phyloP scores from a whole-genome alignment of 2,888 invertebrate species.

The Chloroclysta siterata region DNA sequence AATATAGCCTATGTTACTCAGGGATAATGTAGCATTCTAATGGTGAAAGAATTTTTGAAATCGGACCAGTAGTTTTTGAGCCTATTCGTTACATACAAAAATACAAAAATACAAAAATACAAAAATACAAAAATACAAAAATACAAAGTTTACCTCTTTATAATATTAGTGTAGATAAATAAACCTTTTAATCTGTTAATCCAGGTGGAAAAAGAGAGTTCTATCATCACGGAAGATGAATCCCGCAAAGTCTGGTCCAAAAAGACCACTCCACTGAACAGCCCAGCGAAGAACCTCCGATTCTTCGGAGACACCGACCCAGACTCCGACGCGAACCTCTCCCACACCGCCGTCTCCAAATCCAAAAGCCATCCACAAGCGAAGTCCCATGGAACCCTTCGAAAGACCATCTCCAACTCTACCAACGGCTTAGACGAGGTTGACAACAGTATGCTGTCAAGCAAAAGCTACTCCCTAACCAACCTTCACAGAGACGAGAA shows the following conservation, averaged over 20 bases:
- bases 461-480: conserved; percentile 75
- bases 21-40: too few species aligned
- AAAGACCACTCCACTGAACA: conserved; percentile 65
- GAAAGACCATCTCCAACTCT: conserved; percentile 77
- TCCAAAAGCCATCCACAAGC: conserved; percentile 60
- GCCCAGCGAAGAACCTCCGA: conserved; percentile 89
- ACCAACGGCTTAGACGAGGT: conserved; percentile 77
- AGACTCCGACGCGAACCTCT: conserved; percentile 87
- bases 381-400: conserved; percentile 61
- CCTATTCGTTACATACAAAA: too few species aligned
- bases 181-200: conserved; percentile 7
- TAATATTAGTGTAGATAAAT: too few species aligned
- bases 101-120: too few species aligned
- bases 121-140: too few species aligned
- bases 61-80: too few species aligned
- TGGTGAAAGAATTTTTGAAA: too few species aligned
- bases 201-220: conserved; percentile 78
- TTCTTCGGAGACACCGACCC: conserved; percentile 94
- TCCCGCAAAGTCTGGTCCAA: conserved; percentile 70
- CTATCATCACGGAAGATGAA: conserved; percentile 85
- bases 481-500: conserved; percentile 71
- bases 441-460: conserved; percentile 67
- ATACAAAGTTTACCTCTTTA: too few species aligned
- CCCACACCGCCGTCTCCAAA: conserved; percentile 60
- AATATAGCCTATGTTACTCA: too few species aligned